These are phyloP conservation scores for Muscicapa striata DNA, from an alignment of 2,797 vertebrate genomes.

Conservation along the genomic window DNA sequence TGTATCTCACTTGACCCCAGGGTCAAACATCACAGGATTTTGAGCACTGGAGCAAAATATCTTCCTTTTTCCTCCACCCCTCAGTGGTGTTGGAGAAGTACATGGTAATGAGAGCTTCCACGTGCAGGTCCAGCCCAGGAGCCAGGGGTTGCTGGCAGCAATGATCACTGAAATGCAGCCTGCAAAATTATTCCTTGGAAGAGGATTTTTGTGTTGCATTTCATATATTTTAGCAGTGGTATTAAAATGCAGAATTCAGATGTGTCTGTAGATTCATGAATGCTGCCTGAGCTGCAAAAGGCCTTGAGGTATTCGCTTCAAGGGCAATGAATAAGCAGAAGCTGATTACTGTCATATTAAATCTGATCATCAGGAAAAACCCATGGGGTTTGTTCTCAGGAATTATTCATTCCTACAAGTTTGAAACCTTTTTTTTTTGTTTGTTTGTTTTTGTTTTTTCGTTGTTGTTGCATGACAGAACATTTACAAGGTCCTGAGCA, in stretches of 20 bases:
- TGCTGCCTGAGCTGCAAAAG: slow-evolving; percentile 1
- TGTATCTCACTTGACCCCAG: not conserved
- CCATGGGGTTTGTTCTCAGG: slow-evolving; percentile 40
- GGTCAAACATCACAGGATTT: not conserved
- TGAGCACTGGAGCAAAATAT: not conserved
- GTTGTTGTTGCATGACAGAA: slow-evolving; percentile 75
- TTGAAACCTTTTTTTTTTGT: not conserved
- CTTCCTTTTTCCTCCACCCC: not conserved
- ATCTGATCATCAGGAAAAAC: slow-evolving; percentile 45
- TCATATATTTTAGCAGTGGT: not conserved
- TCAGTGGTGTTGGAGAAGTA: not conserved
- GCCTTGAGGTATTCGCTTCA: slow-evolving; percentile 1
- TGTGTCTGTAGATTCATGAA: not conserved
- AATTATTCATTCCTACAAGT: slow-evolving; percentile 11
- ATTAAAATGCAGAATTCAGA: not conserved
- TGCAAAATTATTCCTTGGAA: not conserved
- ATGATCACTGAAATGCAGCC: not conserved
- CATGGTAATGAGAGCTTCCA: not conserved
- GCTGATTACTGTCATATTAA: slow-evolving; percentile 59
- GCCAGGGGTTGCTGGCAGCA: not conserved
- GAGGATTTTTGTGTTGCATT: not conserved
- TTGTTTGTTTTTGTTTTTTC: not conserved
- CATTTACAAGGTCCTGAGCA: slow-evolving; percentile 86
- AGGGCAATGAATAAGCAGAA: slow-evolving; percentile 53
- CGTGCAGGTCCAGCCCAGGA: not conserved